Percentiles rank a stretch among this genome's conserved stretches.
phyloP scores from a whole-genome alignment of 2,888 invertebrate genomes.

The Resseliella maxima region DNA sequence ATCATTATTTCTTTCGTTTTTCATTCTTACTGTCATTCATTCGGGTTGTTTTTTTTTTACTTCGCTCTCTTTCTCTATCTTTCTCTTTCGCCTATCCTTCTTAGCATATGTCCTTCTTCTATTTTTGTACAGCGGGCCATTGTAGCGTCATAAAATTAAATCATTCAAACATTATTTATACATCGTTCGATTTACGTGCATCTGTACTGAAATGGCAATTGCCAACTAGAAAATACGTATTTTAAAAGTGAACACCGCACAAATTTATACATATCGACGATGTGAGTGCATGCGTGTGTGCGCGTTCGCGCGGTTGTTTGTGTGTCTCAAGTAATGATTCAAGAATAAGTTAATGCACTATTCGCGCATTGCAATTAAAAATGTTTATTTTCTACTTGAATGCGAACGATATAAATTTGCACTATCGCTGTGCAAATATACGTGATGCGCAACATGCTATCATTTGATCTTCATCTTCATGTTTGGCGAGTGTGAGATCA shows the following conservation, averaged over 20 bases:
- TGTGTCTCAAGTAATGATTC: neutral
- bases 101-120: no score
- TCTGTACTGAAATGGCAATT: neutral
- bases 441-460: neutral
- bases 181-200: slow-evolving; percentile 29
- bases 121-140: neutral
- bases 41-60: no score
- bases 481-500: neutral
- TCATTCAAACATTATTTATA: slow-evolving; percentile 48
- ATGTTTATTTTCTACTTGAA: slow-evolving; percentile 42
- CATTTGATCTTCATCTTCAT: neutral
- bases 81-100: no score
- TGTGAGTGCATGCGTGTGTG: no score
- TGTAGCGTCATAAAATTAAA: slow-evolving; percentile 31
- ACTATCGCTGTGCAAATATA: neutral
- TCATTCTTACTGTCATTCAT: no score
- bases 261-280: no score
- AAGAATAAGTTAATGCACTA: slow-evolving; percentile 39
- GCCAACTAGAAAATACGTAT: neutral
- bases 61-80: no score
- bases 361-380: slow-evolving; percentile 37
- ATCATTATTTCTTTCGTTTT: no score
- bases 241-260: neutral
- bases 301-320: no score
- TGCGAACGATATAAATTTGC: slow-evolving; percentile 6